These are phyloP conservation scores for Heliconius charithonia DNA, from an alignment of 2,888 invertebrate species.

Conservation along the genomic window DNA sequence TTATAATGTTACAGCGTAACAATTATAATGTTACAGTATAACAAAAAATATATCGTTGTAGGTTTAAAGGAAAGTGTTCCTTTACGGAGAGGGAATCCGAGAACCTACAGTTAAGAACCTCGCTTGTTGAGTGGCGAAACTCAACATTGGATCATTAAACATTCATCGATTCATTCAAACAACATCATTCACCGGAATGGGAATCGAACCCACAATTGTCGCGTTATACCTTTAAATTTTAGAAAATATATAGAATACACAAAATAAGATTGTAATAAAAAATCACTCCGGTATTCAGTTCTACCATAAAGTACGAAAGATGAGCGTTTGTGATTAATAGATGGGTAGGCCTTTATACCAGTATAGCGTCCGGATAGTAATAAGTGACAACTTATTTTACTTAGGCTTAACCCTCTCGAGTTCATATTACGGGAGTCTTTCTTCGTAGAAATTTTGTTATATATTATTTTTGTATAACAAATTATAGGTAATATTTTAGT, in stretches of 20 bases:
- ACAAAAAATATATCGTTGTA: too few species aligned
- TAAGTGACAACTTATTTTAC: conserved; percentile 33
- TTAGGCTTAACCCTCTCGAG: conserved; percentile 28
- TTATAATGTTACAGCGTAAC: too few species aligned
- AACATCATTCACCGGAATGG: neutral
- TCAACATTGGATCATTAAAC: too few species aligned
- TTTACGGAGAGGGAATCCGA: too few species aligned
- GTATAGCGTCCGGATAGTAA: conserved; percentile 23
- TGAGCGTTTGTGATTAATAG: conserved; percentile 29
- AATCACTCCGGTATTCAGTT: conserved; percentile 3
- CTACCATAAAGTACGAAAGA: conserved; percentile 20
- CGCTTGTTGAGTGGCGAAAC: neutral
- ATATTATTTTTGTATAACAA: conserved; percentile 1
- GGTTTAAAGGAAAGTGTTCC: too few species aligned
- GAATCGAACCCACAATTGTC: neutral
- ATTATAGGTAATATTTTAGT: neutral
- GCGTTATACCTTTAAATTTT: too few species aligned
- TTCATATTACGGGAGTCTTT: conserved; percentile 19
- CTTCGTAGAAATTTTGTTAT: conserved; percentile 18
- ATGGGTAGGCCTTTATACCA: conserved; percentile 21
- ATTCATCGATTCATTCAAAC: too few species aligned
- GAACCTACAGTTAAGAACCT: too few species aligned
- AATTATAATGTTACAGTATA: too few species aligned
- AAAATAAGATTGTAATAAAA: conserved; percentile 11
- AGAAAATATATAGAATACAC: too few species aligned